These are phyloP conservation scores for Thecocarcelia acutangulata DNA, from an alignment of 2,888 invertebrate species.

Conservation along the genomic window DNA sequence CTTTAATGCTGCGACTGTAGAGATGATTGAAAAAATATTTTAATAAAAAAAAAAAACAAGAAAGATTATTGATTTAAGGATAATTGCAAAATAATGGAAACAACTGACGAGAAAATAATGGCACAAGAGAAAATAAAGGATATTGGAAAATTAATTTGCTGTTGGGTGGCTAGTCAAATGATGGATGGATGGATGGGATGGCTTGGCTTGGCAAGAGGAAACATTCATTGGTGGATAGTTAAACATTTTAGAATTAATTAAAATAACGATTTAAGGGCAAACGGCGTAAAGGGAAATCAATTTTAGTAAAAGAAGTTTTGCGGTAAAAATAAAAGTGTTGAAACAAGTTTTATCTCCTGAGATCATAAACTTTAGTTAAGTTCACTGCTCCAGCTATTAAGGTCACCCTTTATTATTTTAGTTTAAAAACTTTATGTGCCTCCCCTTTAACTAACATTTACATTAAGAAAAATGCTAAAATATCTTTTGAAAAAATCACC, in stretches of 20 bases:
- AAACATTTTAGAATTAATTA: too few relatives aligned
- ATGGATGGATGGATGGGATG: conserved; percentile 25
- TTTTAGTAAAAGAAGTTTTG: neutral
- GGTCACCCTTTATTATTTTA: conserved; percentile 29
- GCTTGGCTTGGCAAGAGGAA: too few relatives aligned
- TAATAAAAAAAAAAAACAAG: neutral
- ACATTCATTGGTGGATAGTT: too few relatives aligned
- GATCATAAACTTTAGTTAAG: neutral
- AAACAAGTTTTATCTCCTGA: too few relatives aligned
- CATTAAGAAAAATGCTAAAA: conserved; percentile 9
- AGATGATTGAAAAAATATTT: neutral
- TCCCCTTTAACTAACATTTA: conserved; percentile 8
- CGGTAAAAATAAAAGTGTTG: neutral
- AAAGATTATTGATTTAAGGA: conserved; percentile 56
- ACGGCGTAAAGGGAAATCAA: too few relatives aligned
- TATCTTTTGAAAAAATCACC: conserved; percentile 27
- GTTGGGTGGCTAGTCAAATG: conserved; percentile 16
- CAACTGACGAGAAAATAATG: conserved; percentile 59
- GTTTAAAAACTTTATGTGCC: conserved; percentile 16
- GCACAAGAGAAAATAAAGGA: conserved; percentile 19
- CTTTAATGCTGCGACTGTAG: conserved; percentile 7
- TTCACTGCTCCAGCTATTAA: neutral
- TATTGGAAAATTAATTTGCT: conserved; percentile 51
- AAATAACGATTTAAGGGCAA: too few relatives aligned
- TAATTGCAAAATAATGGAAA: conserved; percentile 64